Conservation (phyloP, 2,113 vertebrate genomes). For the Chloropsis hardwickii region DNA sequence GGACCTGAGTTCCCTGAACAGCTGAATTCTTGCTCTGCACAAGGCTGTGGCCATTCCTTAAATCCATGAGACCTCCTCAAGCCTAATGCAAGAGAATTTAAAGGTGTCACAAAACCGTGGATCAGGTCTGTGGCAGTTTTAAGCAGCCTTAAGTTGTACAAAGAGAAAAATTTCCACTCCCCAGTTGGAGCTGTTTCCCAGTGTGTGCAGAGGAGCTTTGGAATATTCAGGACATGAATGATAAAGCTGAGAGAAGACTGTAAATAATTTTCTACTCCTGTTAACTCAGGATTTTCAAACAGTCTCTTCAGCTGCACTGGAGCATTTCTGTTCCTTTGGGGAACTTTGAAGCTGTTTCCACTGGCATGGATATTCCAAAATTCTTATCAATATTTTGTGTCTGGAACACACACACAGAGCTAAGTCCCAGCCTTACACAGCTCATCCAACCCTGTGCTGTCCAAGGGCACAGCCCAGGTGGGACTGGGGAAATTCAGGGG, state of each 20-base stretch:
- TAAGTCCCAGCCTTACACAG: no score
- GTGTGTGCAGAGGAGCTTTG: background rate
- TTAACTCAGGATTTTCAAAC: background rate
- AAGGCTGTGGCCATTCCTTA: background rate
- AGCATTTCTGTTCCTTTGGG: background rate
- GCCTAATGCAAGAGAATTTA: background rate
- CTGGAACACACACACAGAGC: background rate
- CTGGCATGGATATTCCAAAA: background rate
- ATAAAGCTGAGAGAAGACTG: background rate
- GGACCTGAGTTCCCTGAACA: background rate
- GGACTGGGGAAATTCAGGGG: background rate
- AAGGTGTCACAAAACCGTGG: background rate
- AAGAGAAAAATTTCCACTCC: background rate
- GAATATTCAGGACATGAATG: background rate
- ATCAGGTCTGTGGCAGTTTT: background rate
- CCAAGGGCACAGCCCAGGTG: no score
- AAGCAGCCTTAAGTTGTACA: background rate
- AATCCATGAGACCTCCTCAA: background rate
- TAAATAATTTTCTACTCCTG: background rate
- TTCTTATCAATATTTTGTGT: background rate
- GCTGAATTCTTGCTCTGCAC: background rate
- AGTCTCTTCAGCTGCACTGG: background rate
- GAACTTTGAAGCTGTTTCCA: background rate
- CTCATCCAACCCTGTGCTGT: background rate
- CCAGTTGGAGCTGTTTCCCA: background rate